Conservation (phyloP, 2,113 vertebrate genomes). For the Callionymus lyra region DNA sequence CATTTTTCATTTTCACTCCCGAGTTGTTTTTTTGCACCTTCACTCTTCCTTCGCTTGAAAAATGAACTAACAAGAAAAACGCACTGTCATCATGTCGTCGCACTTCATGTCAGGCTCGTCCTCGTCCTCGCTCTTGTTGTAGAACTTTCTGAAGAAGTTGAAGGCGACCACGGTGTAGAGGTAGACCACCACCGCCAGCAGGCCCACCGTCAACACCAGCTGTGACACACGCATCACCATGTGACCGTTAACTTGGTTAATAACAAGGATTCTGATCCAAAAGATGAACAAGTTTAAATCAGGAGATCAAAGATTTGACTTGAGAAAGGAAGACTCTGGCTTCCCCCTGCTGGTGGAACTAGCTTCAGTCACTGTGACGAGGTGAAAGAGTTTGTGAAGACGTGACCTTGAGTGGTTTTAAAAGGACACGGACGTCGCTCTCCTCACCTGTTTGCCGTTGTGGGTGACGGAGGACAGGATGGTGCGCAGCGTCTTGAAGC, state of each 20-base stretch:
- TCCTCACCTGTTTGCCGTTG: constrained; percentile 91
- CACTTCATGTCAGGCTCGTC: constrained; percentile 97
- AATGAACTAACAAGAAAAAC: not conserved
- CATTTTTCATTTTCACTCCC: too few species aligned
- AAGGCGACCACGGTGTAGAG: constrained; percentile 97
- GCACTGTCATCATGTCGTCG: constrained; percentile 97
- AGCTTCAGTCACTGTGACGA: too few species aligned
- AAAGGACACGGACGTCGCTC: too few species aligned
- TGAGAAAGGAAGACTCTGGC: constrained; percentile 2
- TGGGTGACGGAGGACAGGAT: constrained; percentile 96
- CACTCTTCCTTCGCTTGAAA: too few species aligned
- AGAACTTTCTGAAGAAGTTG: constrained; percentile 99
- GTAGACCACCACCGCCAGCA: constrained; percentile 92
- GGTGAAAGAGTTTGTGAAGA: too few species aligned
- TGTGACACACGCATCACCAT: too few species aligned
- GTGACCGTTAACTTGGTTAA: too few species aligned
- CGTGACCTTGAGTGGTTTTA: too few species aligned
- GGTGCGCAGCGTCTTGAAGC: constrained; percentile 89
- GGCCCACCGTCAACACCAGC: constrained; percentile 89
- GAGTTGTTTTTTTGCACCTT: too few species aligned
- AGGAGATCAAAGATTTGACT: not conserved
- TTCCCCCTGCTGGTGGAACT: constrained; percentile 38
- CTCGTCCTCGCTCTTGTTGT: constrained; percentile 96
- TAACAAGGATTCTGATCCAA: not conserved
- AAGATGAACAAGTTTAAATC: not conserved